phyloP scores from a whole-genome alignment of 2,113 vertebrate species.

The Rhabdomys dilectus region DNA sequence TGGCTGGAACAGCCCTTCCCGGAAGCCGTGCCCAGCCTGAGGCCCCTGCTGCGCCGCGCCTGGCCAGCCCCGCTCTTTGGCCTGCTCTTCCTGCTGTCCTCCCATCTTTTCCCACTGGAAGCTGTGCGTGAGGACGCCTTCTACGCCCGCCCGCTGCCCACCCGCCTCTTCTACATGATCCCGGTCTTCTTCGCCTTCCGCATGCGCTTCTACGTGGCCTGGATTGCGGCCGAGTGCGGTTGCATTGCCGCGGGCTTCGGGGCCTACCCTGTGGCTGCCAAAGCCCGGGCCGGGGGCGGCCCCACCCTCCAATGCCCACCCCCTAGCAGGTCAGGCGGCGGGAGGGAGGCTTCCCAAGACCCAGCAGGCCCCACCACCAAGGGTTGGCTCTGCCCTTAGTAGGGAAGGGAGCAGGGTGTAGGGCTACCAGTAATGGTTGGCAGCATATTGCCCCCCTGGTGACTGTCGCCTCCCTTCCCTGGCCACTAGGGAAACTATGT shows the following conservation, averaged over 20 bases:
- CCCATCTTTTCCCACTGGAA: constrained; percentile 90
- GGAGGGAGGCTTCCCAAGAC: constrained; percentile 74
- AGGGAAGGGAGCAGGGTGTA: constrained; percentile 40
- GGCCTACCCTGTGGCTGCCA: constrained; percentile 91
- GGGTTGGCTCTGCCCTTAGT: constrained; percentile 72
- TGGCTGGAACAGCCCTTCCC: constrained; percentile 92
- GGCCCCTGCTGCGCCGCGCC: constrained; percentile 89
- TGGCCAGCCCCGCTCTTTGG: constrained; percentile 90
- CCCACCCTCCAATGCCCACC: constrained; percentile 90
- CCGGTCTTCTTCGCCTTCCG: constrained; percentile 94
- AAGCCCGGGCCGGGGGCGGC: constrained; percentile 92
- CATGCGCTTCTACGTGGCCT: constrained; percentile 95
- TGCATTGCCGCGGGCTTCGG: constrained; percentile 94
- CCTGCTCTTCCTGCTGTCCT: constrained; percentile 89
- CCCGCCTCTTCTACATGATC: constrained; percentile 94
- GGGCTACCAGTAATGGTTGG: not conserved
- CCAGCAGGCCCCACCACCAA: constrained; percentile 30
- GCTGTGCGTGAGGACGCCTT: constrained; percentile 91
- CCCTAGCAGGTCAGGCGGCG: constrained; percentile 82
- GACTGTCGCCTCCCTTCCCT: not conserved
- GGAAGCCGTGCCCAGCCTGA: constrained; percentile 87
- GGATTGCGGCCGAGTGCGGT: constrained; percentile 93
- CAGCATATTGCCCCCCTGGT: not conserved
- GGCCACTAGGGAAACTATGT: not conserved
- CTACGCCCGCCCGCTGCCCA: constrained; percentile 87